A percentile compares a stretch with the other conserved stretches of the same genome.
Conservation (phyloP, 2,797 vertebrate species). For the Myripristis murdjan region DNA sequence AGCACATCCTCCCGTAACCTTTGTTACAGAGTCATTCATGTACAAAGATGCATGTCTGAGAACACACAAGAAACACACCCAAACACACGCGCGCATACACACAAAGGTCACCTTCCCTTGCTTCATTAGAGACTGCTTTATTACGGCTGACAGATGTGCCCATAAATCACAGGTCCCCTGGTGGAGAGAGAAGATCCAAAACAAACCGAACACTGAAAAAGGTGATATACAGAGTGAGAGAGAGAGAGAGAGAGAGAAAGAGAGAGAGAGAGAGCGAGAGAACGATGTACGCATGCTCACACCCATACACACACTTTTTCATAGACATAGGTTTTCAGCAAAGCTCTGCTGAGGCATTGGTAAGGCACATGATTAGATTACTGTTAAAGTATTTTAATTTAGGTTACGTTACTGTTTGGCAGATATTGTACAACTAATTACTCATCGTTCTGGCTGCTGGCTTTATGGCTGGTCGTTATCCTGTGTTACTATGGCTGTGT, state of each 20-base stretch:
- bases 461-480: too few species aligned
- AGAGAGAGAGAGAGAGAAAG: not conserved
- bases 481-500: too few species aligned
- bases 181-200: conserved; percentile 62
- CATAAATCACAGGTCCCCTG: conserved; percentile 79
- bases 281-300: not conserved
- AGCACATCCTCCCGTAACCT: conserved; percentile 31
- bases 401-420: not conserved
- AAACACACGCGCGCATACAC: conserved; percentile 20
- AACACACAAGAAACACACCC: not conserved
- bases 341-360: not conserved
- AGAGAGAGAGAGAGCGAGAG: not conserved
- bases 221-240: conserved; percentile 36
- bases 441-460: too few species aligned
- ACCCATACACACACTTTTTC: not conserved
- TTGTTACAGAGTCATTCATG: conserved; percentile 21
- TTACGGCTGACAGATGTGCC: conserved; percentile 79
- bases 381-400: too few species aligned
- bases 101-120: conserved; percentile 74
- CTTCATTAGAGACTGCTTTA: conserved; percentile 80
- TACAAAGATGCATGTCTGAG: conserved; percentile 30
- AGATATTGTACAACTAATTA: not conserved
- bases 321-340: not conserved
- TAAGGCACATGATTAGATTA: not conserved
- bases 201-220: conserved; percentile 68